phyloP scores from a whole-genome alignment of 2,888 invertebrate genomes.

The Isoperla grammatica region DNA sequence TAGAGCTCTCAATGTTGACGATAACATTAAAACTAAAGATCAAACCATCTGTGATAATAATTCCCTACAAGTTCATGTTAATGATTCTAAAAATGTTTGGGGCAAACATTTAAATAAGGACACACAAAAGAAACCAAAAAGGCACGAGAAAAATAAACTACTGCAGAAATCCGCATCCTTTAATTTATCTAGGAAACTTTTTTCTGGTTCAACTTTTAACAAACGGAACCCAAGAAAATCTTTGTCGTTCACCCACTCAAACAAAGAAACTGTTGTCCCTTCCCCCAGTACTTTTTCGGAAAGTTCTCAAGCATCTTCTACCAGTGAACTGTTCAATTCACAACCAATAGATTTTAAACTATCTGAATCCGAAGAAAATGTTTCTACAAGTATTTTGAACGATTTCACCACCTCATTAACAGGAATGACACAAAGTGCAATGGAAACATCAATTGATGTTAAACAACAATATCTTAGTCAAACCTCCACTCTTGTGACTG shows the following conservation, averaged over 20 bases:
- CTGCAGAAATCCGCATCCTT: slow-evolving; percentile 42
- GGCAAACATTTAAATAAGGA: slow-evolving; percentile 45
- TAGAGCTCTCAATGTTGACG: slow-evolving; percentile 4
- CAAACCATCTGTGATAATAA: neutral
- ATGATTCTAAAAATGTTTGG: slow-evolving; percentile 41
- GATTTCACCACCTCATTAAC: no score
- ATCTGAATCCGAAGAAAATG: neutral
- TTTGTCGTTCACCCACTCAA: slow-evolving; percentile 19
- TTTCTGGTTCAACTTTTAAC: slow-evolving; percentile 60
- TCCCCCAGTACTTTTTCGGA: no score
- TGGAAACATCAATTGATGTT: no score
- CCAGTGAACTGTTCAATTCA: neutral
- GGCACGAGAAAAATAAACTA: slow-evolving; percentile 29
- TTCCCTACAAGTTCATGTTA: slow-evolving; percentile 8
- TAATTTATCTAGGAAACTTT: slow-evolving; percentile 61
- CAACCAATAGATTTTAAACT: neutral
- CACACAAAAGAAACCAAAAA: slow-evolving; percentile 38
- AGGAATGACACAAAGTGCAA: no score
- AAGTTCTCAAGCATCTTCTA: neutral
- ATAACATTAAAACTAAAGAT: neutral
- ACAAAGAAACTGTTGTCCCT: neutral
- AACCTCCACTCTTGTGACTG: no score
- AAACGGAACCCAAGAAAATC: slow-evolving; percentile 74
- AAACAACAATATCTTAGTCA: no score
- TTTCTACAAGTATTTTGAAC: neutral